These are phyloP conservation scores for Tauraco erythrolophus DNA, from an alignment of 2,113 vertebrate genomes.

Conservation along the genomic window DNA sequence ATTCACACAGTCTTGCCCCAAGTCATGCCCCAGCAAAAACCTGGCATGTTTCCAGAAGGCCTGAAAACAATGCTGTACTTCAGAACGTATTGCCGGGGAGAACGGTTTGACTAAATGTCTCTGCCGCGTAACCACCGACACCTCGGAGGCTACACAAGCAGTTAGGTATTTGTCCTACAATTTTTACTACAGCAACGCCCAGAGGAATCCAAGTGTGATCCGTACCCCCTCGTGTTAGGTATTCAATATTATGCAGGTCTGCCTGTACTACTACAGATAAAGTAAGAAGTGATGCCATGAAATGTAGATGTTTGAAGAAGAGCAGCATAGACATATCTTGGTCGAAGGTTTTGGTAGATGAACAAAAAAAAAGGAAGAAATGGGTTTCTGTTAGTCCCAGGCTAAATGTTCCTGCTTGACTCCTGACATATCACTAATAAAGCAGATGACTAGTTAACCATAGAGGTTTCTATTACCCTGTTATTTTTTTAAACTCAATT, in stretches of 20 bases:
- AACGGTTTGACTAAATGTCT: background rate
- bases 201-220: background rate
- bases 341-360: background rate
- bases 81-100: fast-evolving
- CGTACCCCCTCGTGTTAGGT: fast-evolving
- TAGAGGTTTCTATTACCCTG: background rate
- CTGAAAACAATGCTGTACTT: background rate
- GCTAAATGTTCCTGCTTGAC: background rate
- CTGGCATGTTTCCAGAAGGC: background rate
- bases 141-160: background rate
- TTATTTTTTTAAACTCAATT: background rate
- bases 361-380: background rate
- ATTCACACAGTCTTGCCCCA: background rate
- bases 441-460: background rate
- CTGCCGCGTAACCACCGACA: background rate
- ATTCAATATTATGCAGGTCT: background rate
- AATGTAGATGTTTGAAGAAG: background rate
- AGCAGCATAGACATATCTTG: fast-evolving
- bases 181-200: background rate
- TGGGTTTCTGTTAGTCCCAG: background rate
- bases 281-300: background rate
- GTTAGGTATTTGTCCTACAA: background rate
- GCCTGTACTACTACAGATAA: background rate
- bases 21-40: background rate
- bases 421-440: background rate